A percentile compares a stretch with the other conserved stretches of the same genome.
phyloP scores from a whole-genome alignment of 2,888 invertebrate genomes.

The Dilophus febrilis region DNA sequence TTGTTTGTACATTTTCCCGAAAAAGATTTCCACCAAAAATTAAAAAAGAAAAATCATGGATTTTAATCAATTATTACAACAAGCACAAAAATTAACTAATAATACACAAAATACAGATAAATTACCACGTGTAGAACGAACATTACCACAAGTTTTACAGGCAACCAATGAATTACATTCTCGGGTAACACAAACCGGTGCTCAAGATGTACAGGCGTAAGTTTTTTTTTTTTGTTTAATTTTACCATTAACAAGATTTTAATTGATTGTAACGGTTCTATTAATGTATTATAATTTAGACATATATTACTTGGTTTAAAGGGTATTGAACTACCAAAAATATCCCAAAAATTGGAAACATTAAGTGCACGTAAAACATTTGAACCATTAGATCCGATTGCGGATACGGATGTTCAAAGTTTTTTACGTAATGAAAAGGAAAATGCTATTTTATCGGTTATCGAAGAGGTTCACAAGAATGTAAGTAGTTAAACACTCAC shows the following conservation, averaged over 20 bases:
- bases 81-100: slow-evolving; percentile 81
- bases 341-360: slow-evolving; percentile 77
- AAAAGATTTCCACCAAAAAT: too few species aligned
- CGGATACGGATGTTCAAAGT: slow-evolving; percentile 79
- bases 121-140: slow-evolving; percentile 70
- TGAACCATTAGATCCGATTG: slow-evolving; percentile 76
- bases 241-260: slow-evolving; percentile 1
- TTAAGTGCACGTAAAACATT: slow-evolving; percentile 74
- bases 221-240: slow-evolving; percentile 6
- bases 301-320: slow-evolving; percentile 79
- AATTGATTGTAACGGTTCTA: not conserved
- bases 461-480: slow-evolving; percentile 75
- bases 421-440: slow-evolving; percentile 85
- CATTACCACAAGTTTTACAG: slow-evolving; percentile 78
- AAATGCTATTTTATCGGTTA: slow-evolving; percentile 79
- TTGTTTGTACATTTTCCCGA: too few species aligned
- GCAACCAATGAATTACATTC: slow-evolving; percentile 80
- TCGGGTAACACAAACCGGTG: slow-evolving; percentile 66
- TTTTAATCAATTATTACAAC: slow-evolving; percentile 73
- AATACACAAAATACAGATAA: slow-evolving; percentile 77
- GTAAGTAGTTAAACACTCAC: slow-evolving; percentile 41
- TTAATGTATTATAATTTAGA: slow-evolving; percentile 31
- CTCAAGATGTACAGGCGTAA: slow-evolving; percentile 81
- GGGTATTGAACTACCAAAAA: slow-evolving; percentile 85
- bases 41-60: slow-evolving; percentile 35